Conservation (phyloP, 2,888 invertebrate genomes). For the Philopedon plagiatum region DNA sequence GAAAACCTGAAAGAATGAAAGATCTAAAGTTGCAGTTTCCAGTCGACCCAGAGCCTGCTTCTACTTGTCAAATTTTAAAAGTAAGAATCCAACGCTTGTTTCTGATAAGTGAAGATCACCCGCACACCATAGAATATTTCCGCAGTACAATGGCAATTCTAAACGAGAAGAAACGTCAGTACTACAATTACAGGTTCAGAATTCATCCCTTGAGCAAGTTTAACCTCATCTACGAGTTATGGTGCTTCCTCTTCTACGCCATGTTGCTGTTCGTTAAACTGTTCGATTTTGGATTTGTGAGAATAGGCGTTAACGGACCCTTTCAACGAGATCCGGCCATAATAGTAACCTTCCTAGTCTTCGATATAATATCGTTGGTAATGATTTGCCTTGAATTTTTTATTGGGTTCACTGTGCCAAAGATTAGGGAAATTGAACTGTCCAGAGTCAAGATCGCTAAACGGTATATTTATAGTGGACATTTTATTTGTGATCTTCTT, state of each 20-base stretch:
- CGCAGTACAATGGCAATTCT: constrained; percentile 53
- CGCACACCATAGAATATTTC: constrained; percentile 46
- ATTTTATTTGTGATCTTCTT: constrained; percentile 51
- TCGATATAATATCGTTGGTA: constrained; percentile 38
- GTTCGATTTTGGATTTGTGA: constrained; percentile 40
- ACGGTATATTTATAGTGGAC: constrained; percentile 45
- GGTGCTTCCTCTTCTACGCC: constrained; percentile 47
- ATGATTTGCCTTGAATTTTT: constrained; percentile 50
- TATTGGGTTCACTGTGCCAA: constrained; percentile 42
- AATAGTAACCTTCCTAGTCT: not conserved
- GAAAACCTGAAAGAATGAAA: no score
- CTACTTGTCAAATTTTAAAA: not conserved
- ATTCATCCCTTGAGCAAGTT: constrained; percentile 56
- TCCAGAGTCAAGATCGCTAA: constrained; percentile 37
- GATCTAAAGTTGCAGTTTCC: constrained; percentile 26
- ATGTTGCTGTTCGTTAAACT: constrained; percentile 40
- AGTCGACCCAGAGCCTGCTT: not conserved
- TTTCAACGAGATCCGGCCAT: not conserved
- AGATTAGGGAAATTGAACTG: constrained; percentile 41
- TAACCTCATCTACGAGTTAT: constrained; percentile 51
- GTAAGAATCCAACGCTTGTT: not conserved
- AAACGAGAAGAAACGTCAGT: constrained; percentile 51
- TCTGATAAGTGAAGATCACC: constrained; percentile 29
- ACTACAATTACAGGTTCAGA: constrained; percentile 31
- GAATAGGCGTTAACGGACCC: not conserved